Evolutionary conservation across 2,113 vertebrate species (phyloP).

Genomic region (Ctenomys sociabilis): DNA sequence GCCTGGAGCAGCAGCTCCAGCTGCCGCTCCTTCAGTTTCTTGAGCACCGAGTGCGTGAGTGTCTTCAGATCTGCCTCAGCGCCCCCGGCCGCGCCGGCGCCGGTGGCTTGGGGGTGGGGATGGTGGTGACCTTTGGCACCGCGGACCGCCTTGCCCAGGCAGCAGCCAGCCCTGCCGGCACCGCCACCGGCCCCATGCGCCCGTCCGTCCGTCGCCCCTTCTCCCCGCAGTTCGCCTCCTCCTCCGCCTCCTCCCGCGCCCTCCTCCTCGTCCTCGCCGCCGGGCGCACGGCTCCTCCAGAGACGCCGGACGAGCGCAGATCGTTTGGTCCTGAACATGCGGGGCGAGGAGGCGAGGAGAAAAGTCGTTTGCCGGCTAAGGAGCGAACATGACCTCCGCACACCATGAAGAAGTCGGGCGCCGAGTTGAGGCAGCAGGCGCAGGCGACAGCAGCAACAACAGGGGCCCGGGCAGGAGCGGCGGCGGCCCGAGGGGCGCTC

Average conservation of each 20-base stretch:
- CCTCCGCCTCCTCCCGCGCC: slow-evolving; percentile 77
- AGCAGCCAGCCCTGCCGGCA: slow-evolving; percentile 93
- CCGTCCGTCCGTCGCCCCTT: slow-evolving; percentile 86
- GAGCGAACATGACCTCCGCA: slow-evolving; percentile 97
- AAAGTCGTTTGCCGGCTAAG: slow-evolving; percentile 95
- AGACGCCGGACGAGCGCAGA: slow-evolving; percentile 98
- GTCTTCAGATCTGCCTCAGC: slow-evolving; percentile 95
- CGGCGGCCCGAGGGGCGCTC: slow-evolving; percentile 88
- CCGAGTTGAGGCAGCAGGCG: slow-evolving; percentile 91
- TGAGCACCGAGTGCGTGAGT: slow-evolving; percentile 94
- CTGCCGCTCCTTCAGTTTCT: slow-evolving; percentile 96
- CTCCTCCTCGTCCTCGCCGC: slow-evolving; percentile 93
- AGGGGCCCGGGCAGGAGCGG: slow-evolving; percentile 83
- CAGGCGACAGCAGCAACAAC: slow-evolving; percentile 85
- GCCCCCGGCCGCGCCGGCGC: slow-evolving; percentile 84
- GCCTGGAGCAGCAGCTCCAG: slow-evolving; percentile 95
- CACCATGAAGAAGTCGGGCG: slow-evolving; percentile 98
- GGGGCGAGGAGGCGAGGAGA: slow-evolving; percentile 90
- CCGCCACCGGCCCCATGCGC: slow-evolving; percentile 87
- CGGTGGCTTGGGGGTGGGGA: slow-evolving; percentile 71
- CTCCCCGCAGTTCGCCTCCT: slow-evolving; percentile 78
- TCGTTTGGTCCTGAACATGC: slow-evolving; percentile 99
- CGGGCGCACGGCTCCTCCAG: slow-evolving; percentile 97
- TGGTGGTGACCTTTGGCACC: slow-evolving; percentile 85
- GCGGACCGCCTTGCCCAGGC: slow-evolving; percentile 92